phyloP scores from a whole-genome alignment of 2,113 vertebrate genomes.

The Gambusia affinis region DNA sequence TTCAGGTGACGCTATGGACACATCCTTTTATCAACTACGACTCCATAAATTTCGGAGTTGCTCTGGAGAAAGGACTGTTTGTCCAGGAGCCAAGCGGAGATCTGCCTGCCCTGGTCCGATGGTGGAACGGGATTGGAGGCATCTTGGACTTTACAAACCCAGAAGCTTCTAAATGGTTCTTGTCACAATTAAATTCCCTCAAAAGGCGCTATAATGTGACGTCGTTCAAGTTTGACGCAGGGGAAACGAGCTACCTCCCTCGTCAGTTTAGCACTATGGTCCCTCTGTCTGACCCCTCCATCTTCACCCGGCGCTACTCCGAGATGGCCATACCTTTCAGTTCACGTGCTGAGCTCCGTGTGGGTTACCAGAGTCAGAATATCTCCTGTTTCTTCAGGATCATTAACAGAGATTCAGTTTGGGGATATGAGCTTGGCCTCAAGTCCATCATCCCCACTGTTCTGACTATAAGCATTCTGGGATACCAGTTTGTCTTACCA shows the following conservation, averaged over 20 bases:
- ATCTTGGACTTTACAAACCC: constrained; percentile 95
- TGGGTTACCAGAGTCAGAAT: constrained; percentile 93
- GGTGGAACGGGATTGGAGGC: constrained; percentile 93
- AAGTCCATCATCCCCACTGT: constrained; percentile 94
- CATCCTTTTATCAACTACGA: constrained; percentile 90
- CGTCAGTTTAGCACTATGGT: constrained; percentile 87
- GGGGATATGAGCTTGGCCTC: constrained; percentile 91
- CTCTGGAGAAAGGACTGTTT: constrained; percentile 85
- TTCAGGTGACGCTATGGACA: constrained; percentile 87
- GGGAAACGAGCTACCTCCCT: constrained; percentile 93
- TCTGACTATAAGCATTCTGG: constrained; percentile 90
- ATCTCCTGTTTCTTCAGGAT: constrained; percentile 94
- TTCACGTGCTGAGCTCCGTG: constrained; percentile 87
- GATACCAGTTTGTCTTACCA: constrained; percentile 88
- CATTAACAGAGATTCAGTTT: constrained; percentile 91
- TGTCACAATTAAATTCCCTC: constrained; percentile 81
- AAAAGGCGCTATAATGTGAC: constrained; percentile 83
- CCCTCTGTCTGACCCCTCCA: constrained; percentile 85
- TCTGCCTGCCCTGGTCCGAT: constrained; percentile 86
- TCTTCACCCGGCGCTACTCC: constrained; percentile 88
- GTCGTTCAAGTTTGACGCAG: constrained; percentile 94
- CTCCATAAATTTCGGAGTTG: constrained; percentile 85
- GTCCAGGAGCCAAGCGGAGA: constrained; percentile 82
- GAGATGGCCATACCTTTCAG: constrained; percentile 92
- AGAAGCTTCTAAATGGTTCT: constrained; percentile 87